Evolutionary conservation across 1,140 invertebrate species (phyloP), one percentile per base, ranked within the genome.

Genomic region (Chrysopa pallens): DNA sequence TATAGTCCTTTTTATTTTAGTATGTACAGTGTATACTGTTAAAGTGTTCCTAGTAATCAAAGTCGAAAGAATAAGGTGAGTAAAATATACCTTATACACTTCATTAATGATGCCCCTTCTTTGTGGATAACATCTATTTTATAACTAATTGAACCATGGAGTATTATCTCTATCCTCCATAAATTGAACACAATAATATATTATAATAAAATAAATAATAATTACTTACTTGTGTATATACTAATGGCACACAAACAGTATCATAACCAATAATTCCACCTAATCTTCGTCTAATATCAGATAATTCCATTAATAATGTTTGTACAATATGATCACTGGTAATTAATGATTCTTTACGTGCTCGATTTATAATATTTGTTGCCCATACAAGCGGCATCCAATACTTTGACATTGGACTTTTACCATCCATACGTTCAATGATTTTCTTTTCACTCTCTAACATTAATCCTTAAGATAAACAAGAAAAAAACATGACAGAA

Each of bases 231-330:
- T 98, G 92, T 42, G 92, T 97, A 62, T 98, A 98, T 43, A 97
- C 92, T 23, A 97, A 73, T 36, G 94, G 94, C 46, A 97, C 90
- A 58, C 86, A 93, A 50, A 97, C 90, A 53, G 90, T 96, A 66
- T 98, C 94, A 60, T 95, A 98, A 39, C 83, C 83, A 50, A 87
- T 88, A 5, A 89, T 67, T 39, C 78, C 77, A 44, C 84, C 84
- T 45, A 88, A 62, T 51, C 80, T 67, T 55, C 78, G 68, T 52
- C 85, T 66, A 47, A 88, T 87, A 52, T 88, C 84, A 6, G 83
- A 86, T 28, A 88, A 64, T 57, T 89, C 85, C 35, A 78, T 74
- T 38, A 88, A 62, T 39, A 89, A 71, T 2, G 83, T 87, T 61
- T 89, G 84, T 1, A 89, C 83, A 47, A 89, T 82, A 49, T 89